A percentile compares a stretch with the other conserved stretches of the same genome.
phyloP scores from a whole-genome alignment of 1,140 invertebrate genomes.

The Stratiolaelaps scimitus region DNA sequence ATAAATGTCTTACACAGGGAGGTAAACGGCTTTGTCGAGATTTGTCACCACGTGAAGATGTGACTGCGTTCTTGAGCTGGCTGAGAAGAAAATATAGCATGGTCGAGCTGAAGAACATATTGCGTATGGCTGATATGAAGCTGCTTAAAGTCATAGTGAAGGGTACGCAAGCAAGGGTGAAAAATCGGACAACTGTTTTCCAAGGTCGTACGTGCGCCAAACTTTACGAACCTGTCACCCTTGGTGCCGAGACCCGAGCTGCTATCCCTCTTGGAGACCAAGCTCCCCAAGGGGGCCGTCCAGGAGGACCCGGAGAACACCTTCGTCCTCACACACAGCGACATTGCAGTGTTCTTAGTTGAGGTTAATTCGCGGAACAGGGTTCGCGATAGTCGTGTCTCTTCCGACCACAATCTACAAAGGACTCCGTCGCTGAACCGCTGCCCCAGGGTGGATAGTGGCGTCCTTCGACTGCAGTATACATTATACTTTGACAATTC shows the following conservation, averaged over 20 bases:
- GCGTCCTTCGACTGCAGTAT: no score
- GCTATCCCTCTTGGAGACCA: neutral
- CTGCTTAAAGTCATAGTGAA: neutral
- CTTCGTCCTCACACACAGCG: constrained; percentile 17
- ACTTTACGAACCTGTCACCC: neutral
- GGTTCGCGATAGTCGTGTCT: no score
- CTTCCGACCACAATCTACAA: no score
- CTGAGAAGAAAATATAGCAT: no score
- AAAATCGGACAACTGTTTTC: neutral
- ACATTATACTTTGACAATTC: no score
- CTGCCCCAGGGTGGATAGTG: no score
- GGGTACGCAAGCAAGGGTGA: neutral
- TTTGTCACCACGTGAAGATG: no score
- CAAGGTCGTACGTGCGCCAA: neutral
- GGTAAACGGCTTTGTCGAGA: no score
- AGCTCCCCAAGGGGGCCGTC: constrained; percentile 6
- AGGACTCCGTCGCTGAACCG: no score
- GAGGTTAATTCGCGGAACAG: no score
- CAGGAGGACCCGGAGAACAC: neutral
- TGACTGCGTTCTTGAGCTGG: neutral
- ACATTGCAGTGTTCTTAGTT: constrained; percentile 22
- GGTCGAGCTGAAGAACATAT: neutral
- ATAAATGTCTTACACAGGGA: no score
- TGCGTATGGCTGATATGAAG: neutral
- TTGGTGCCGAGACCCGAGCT: neutral